A percentile compares a stretch with the other conserved stretches of the same genome.
phyloP scores from a whole-genome alignment of 2,888 invertebrate genomes.

The Drosophila hamatofila region DNA sequence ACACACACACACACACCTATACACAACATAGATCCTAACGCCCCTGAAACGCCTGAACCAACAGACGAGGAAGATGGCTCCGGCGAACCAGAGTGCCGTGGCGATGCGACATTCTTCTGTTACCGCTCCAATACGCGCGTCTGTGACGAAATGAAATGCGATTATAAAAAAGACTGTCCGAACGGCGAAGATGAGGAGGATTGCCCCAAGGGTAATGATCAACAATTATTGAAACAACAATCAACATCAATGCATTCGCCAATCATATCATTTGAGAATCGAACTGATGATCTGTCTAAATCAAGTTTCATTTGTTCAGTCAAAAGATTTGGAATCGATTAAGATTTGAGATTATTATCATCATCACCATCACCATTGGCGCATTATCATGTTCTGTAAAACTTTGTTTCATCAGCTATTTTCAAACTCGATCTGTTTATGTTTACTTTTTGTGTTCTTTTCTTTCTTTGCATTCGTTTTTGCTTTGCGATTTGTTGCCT shows the following conservation, averaged over 20 bases:
- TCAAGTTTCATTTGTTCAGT: background rate
- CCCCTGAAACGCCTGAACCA: conserved; percentile 16
- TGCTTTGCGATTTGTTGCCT: conserved; percentile 33
- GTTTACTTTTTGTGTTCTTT: conserved; percentile 13
- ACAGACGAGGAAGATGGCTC: conserved; percentile 54
- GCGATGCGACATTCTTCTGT: conserved; percentile 81
- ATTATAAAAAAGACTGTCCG: conserved; percentile 80
- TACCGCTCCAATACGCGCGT: conserved; percentile 62
- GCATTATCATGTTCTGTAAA: conserved; percentile 1
- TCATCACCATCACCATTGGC: background rate
- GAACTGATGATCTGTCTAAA: background rate
- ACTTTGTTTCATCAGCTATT: conserved; percentile 24
- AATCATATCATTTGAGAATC: background rate
- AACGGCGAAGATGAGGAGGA: conserved; percentile 83
- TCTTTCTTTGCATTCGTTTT: conserved; percentile 36
- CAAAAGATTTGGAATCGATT: background rate
- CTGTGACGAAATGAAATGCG: conserved; percentile 83
- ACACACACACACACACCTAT: conserved; percentile 16
- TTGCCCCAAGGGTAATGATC: conserved; percentile 66
- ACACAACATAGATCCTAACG: conserved; percentile 31
- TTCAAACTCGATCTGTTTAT: conserved; percentile 21
- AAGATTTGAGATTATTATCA: background rate
- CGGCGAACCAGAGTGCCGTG: conserved; percentile 75
- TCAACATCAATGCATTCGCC: background rate
- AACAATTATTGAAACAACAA: conserved; percentile 7